Conservation (phyloP, 2,797 vertebrate genomes). For the Decapterus maruadsi region DNA sequence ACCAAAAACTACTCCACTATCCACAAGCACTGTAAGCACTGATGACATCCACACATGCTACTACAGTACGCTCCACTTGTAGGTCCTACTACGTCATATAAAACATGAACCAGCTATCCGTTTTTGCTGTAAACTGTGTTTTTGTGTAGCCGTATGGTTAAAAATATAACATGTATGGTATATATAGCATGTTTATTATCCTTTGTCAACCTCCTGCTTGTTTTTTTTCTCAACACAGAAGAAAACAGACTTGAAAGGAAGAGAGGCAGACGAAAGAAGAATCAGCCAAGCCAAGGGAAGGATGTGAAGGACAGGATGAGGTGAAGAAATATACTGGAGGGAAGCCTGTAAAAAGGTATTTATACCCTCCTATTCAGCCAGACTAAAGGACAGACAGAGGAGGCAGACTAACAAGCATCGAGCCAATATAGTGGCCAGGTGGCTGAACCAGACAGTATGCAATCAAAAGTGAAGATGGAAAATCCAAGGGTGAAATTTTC, state of each 20-base stretch:
- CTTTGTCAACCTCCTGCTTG: constrained; percentile 50
- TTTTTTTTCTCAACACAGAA: constrained; percentile 51
- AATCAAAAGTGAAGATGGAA: constrained; percentile 60
- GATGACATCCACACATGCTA: constrained; percentile 57
- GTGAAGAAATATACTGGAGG: constrained; percentile 69
- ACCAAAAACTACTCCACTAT: constrained; percentile 36
- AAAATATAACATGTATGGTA: constrained; percentile 8
- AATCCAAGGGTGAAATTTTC: constrained; percentile 44
- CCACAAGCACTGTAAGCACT: constrained; percentile 25
- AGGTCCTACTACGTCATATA: background rate
- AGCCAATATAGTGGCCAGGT: constrained; percentile 47
- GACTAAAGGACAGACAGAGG: constrained; percentile 43
- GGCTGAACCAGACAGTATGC: constrained; percentile 42
- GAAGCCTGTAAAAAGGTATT: constrained; percentile 76
- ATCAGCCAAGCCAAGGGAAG: constrained; percentile 67
- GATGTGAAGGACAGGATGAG: constrained; percentile 80
- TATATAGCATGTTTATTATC: constrained; percentile 57
- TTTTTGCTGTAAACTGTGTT: background rate
- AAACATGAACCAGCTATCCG: background rate
- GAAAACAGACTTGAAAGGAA: constrained; percentile 68
- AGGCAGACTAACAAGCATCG: constrained; percentile 56
- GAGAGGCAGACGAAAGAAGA: constrained; percentile 77
- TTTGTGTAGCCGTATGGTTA: background rate
- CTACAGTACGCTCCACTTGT: background rate
- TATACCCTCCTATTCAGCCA: constrained; percentile 60